These are phyloP conservation scores for Tor tambroides DNA, from an alignment of 2,113 vertebrate species.

Conservation along the genomic window DNA sequence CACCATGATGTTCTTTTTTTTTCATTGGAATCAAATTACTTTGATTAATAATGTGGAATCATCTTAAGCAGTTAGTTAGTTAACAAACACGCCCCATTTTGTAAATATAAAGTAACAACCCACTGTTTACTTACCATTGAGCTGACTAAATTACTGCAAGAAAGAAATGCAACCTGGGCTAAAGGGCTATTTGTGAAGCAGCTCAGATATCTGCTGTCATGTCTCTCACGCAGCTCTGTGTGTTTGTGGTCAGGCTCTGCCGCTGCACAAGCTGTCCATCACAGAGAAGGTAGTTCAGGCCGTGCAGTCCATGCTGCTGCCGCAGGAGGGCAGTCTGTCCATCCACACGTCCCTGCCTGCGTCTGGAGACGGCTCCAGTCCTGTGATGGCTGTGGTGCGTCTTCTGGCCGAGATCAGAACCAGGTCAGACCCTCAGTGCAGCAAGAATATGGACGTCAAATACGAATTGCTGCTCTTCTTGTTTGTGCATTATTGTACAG, in stretches of 20 bases:
- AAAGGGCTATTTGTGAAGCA: not conserved
- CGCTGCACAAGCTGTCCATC: slow-evolving; percentile 98
- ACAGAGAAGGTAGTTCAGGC: slow-evolving; percentile 99
- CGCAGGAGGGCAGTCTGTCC: slow-evolving; percentile 98
- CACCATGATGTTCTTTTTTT: no score
- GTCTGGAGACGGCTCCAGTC: slow-evolving; percentile 95
- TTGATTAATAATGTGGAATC: not conserved
- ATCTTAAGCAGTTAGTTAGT: not conserved
- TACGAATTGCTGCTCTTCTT: not conserved
- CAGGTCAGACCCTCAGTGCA: slow-evolving; percentile 76
- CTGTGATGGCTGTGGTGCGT: slow-evolving; percentile 96
- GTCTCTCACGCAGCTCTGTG: not conserved
- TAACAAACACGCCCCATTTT: not conserved
- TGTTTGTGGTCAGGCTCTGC: slow-evolving; percentile 84
- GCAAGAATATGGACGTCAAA: not conserved
- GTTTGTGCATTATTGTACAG: not conserved
- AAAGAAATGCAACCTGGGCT: not conserved
- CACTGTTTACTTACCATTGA: not conserved
- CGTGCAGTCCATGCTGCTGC: slow-evolving; percentile 98
- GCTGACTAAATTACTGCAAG: not conserved
- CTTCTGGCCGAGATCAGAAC: slow-evolving; percentile 97
- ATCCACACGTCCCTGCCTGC: slow-evolving; percentile 97
- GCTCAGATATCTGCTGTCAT: not conserved
- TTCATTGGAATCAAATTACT: no score
- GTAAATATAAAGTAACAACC: not conserved